phyloP scores from a whole-genome alignment of 2,113 vertebrate species.

The Potamarius usumacintae region DNA sequence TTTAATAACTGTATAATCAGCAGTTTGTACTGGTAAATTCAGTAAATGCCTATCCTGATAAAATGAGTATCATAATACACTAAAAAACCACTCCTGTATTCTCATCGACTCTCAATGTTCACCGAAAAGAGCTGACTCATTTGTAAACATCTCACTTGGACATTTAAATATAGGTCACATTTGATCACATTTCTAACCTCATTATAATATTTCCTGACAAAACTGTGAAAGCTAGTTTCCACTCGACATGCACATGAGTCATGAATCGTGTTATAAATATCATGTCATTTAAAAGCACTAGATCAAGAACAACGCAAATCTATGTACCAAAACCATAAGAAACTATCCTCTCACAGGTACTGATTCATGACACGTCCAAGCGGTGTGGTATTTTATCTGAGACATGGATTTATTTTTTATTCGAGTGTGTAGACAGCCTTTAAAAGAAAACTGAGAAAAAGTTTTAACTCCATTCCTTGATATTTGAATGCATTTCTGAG shows the following conservation, averaged over 20 bases:
- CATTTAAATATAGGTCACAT: not conserved
- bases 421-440: not conserved
- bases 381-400: not conserved
- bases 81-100: not conserved
- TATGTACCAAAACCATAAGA: not conserved
- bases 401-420: not conserved
- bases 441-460: not conserved
- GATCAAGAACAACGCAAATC: not conserved
- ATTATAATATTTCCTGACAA: not conserved
- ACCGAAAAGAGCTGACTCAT: not conserved
- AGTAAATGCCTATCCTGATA: not conserved
- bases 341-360: not conserved
- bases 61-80: not conserved
- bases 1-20: not conserved
- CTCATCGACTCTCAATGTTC: not conserved
- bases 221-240: not conserved
- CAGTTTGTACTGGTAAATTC: not conserved
- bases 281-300: not conserved
- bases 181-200: not conserved
- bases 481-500: not conserved
- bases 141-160: not conserved
- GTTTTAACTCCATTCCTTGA: not conserved
- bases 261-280: not conserved
- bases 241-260: not conserved
- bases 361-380: not conserved